A percentile compares a stretch with the other conserved stretches of the same genome.
phyloP scores from a whole-genome alignment of 2,888 invertebrate genomes.

The Philereme transversata region DNA sequence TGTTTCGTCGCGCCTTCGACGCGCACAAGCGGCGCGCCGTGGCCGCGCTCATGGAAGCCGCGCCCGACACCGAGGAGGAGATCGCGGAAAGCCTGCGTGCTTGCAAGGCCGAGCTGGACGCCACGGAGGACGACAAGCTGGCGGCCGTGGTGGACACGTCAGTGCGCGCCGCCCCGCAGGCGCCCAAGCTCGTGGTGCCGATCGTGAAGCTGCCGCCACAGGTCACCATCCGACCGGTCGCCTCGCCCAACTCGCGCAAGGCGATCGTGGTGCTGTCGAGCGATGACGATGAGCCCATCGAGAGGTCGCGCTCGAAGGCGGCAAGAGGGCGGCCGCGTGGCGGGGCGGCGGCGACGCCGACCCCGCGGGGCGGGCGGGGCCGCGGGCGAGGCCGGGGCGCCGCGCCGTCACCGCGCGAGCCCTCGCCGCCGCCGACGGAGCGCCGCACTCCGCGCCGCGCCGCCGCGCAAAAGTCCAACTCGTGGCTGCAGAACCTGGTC shows the following conservation, averaged over 20 bases:
- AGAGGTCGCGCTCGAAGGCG: constrained; percentile 40
- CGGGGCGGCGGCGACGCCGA: constrained; percentile 39
- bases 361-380: constrained; percentile 45
- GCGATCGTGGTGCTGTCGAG: constrained; percentile 63
- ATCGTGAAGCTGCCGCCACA: constrained; percentile 48
- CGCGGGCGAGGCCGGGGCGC: constrained; percentile 45
- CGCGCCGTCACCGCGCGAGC: constrained; percentile 55
- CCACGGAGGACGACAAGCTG: constrained; percentile 60
- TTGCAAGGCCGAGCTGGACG: constrained; percentile 66
- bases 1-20: constrained; percentile 71
- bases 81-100: constrained; percentile 60
- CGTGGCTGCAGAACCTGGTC: constrained; percentile 64
- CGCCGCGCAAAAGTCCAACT: constrained; percentile 63
- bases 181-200: constrained; percentile 43
- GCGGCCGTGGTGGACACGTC: constrained; percentile 56
- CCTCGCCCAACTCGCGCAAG: constrained; percentile 40
- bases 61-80: constrained; percentile 70
- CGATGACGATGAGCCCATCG: constrained; percentile 58
- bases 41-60: constrained; percentile 62
- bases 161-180: constrained; percentile 41
- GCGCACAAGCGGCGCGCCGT: constrained; percentile 70
- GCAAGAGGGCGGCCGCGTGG: constrained; percentile 35
- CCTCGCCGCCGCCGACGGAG: constrained; percentile 49
- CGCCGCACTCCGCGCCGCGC: constrained; percentile 72
- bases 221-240: constrained; percentile 36